Evolutionary conservation across 2,888 invertebrate species (phyloP).

Genomic region (Andrena camellia): DNA sequence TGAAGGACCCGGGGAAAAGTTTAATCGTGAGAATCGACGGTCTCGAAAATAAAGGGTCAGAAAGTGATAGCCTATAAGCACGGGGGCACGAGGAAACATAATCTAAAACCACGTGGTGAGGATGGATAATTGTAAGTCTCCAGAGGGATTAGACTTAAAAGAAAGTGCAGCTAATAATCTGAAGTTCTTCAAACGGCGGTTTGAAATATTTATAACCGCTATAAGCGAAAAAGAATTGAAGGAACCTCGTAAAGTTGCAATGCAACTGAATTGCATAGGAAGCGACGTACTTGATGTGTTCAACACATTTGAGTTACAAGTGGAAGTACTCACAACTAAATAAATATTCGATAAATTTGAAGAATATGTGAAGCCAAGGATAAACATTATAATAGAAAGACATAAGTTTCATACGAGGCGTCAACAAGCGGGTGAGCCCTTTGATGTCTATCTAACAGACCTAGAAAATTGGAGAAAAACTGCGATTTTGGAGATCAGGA

Average conservation of each 20-base stretch:
- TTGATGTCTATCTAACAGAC: conserved; percentile 64
- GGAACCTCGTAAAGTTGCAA: neutral
- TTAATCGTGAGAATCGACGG: neutral
- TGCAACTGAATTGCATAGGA: neutral
- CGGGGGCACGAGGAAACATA: neutral
- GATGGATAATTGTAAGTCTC: neutral
- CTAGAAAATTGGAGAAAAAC: conserved; percentile 58
- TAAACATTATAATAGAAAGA: conserved; percentile 46
- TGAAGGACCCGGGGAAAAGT: neutral
- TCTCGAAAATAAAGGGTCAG: neutral
- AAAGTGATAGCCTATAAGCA: neutral
- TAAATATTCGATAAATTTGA: neutral
- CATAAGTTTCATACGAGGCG: conserved; percentile 47
- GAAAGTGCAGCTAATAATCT: neutral
- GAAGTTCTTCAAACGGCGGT: neutral
- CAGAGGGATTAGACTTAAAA: neutral
- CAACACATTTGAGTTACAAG: neutral
- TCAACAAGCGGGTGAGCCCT: conserved; percentile 59
- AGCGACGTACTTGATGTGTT: neutral
- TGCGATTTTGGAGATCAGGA: conserved; percentile 68
- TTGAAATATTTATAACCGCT: neutral
- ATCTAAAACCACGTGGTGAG: neutral
- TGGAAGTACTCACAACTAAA: neutral
- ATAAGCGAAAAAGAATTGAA: neutral
- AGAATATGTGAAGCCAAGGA: conserved; percentile 22